Conservation (phyloP, 2,888 invertebrate genomes). For the Brachyptera risi region DNA sequence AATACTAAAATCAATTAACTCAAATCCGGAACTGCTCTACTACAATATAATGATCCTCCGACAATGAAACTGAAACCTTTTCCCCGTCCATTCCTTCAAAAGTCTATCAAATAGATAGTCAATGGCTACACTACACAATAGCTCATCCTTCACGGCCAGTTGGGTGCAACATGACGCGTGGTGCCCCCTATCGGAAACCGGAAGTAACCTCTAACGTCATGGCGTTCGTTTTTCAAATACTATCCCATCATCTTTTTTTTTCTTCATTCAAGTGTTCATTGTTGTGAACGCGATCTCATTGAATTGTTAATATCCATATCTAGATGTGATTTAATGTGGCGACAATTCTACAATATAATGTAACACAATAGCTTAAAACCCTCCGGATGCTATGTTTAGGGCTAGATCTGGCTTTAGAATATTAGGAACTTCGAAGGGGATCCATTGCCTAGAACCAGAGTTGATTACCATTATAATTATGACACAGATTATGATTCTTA, state of each 20-base stretch:
- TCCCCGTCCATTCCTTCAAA: too few species aligned
- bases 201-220: constrained; percentile 23
- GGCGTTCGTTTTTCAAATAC: constrained; percentile 22
- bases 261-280: constrained; percentile 20
- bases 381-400: neutral
- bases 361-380: too few species aligned
- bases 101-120: too few species aligned
- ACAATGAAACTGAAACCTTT: too few species aligned
- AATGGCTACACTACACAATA: constrained; percentile 18
- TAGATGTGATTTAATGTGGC: constrained; percentile 5
- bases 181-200: constrained; percentile 21
- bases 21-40: constrained; percentile 52
- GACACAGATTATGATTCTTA: too few species aligned
- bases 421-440: too few species aligned
- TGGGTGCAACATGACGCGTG: constrained; percentile 5
- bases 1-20: constrained; percentile 55
- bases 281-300: constrained; percentile 1
- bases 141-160: constrained; percentile 29
- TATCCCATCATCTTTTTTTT: constrained; percentile 21
- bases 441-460: too few species aligned
- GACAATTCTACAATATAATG: neutral
- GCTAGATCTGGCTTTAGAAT: too few species aligned
- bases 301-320: constrained; percentile 6
- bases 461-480: too few species aligned
- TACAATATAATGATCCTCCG: constrained; percentile 22